Evolutionary conservation across 2,113 vertebrate species (phyloP), one percentile per base, ranked within the genome.

Genomic region (Xiphophorus couchianus): DNA sequence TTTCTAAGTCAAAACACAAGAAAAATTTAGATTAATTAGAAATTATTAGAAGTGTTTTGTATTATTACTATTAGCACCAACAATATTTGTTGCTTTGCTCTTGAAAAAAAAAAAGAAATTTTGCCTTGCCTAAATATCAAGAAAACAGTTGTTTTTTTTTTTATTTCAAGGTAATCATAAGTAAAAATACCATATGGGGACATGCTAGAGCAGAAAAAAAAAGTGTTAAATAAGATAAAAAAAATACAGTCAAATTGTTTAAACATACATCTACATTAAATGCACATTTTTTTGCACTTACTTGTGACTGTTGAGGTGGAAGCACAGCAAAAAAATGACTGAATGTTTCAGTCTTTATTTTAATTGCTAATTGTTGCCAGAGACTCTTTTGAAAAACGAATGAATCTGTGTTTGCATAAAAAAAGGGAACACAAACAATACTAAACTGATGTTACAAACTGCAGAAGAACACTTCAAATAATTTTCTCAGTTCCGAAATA

Each of bases 361-460:
- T 91, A 94, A 94, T 94, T 94, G 91, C 92, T 93, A 93, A 94
- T 95, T 93, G 92, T 91, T 90, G 88, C 63, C 66, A 77, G 78
- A 64, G 60, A 70, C 71, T 74, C 85, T 72, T 94, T 90, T 91
- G 71, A 86, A 92, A 88, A 86, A 88, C 7, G 69, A 84, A 85
- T 89, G 48, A 87, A 88, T 79, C 13, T 10, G 69, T 1, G 66
- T 61, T 73, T 73, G 69, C 61, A 14, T n/a, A 10, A 80, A 77
- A 74, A 74, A 65, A 42, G 61, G 12, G 42, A 48, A 37, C 58
- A 64, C 14, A 82, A 80, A 84, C 86, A 73, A 90, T 65, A 91
- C 82, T 64, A 81, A 80, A 66, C 83, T 69, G 13, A 90, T 71
- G 70, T 76, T 84, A 19, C 31, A 27, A 17, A 74, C 65, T 71